These are phyloP conservation scores for Trematomus bernacchii DNA, from an alignment of 2,797 vertebrate genomes.

Conservation along the genomic window DNA sequence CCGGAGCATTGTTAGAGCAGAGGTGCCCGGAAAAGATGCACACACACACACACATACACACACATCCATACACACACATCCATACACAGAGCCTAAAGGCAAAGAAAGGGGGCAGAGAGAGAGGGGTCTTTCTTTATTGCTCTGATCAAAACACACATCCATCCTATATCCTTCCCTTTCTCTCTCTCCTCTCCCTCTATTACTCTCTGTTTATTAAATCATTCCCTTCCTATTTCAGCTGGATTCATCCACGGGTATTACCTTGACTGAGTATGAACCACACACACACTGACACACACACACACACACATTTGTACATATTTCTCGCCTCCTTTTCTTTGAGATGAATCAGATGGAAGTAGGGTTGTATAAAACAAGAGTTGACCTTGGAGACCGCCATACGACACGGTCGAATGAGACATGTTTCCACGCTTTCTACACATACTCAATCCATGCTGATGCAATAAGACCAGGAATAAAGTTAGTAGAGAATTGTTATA, in stretches of 20 bases:
- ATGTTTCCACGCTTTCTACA: not conserved
- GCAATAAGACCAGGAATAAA: conserved; percentile 40
- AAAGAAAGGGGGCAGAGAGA: conserved; percentile 61
- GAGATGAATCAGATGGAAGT: conserved; percentile 58
- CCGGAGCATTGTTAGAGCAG: conserved; percentile 66
- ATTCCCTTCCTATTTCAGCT: conserved; percentile 68
- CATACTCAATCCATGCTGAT: conserved; percentile 36
- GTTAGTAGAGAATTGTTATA: no score
- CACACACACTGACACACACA: conserved; percentile 22
- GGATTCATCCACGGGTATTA: conserved; percentile 72
- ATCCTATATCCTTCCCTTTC: conserved; percentile 56
- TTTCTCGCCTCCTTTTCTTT: conserved; percentile 13
- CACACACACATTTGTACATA: conserved; percentile 35
- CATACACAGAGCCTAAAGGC: conserved; percentile 59
- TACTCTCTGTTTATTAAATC: conserved; percentile 78
- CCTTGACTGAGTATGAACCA: conserved; percentile 38
- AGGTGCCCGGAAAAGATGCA: conserved; percentile 53
- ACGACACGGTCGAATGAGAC: conserved; percentile 21
- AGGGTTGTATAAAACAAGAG: conserved; percentile 45
- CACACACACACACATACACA: conserved; percentile 25
- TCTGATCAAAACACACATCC: conserved; percentile 82
- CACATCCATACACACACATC: not conserved
- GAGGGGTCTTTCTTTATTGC: conserved; percentile 74
- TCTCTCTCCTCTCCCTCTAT: conserved; percentile 67
- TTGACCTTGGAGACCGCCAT: conserved; percentile 46